These are phyloP conservation scores for Drosophila maculinotata DNA, from an alignment of 2,888 invertebrate species.

Conservation along the genomic window DNA sequence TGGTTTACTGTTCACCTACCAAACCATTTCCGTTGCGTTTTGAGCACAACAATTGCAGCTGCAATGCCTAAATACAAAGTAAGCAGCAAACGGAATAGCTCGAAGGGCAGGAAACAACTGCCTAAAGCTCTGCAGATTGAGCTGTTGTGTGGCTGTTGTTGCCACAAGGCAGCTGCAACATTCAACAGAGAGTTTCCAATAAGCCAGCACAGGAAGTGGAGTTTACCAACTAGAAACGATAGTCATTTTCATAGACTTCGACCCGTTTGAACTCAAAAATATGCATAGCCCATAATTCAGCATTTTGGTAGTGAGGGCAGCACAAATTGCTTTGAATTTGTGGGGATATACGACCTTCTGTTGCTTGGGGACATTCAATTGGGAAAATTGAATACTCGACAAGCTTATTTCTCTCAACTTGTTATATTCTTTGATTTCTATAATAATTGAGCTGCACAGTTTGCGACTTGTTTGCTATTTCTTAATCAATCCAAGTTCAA, in stretches of 20 bases:
- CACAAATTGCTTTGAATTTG: neutral
- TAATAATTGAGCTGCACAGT: neutral
- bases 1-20: conserved; percentile 41
- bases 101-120: conserved; percentile 20
- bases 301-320: conserved; percentile 5
- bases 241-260: conserved; percentile 15
- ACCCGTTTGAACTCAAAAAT: conserved; percentile 4
- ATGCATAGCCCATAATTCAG: conserved; percentile 22
- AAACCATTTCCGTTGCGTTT: conserved; percentile 75
- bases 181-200: conserved; percentile 14
- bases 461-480: neutral
- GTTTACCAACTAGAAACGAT: conserved; percentile 19
- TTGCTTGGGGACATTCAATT: neutral
- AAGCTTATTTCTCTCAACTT: no score
- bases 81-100: conserved; percentile 71
- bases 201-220: conserved; percentile 25
- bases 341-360: neutral
- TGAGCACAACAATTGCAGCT: conserved; percentile 47
- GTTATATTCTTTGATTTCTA: neutral
- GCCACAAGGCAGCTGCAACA: conserved; percentile 25
- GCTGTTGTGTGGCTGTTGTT: conserved; percentile 16
- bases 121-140: conserved; percentile 55
- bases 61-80: conserved; percentile 76
- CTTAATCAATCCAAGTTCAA: no score
- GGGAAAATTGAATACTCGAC: neutral